A percentile compares a stretch with the other conserved stretches of the same genome.
Conservation (phyloP, 1,140 invertebrate genomes). For the Bombyx mandarina region DNA sequence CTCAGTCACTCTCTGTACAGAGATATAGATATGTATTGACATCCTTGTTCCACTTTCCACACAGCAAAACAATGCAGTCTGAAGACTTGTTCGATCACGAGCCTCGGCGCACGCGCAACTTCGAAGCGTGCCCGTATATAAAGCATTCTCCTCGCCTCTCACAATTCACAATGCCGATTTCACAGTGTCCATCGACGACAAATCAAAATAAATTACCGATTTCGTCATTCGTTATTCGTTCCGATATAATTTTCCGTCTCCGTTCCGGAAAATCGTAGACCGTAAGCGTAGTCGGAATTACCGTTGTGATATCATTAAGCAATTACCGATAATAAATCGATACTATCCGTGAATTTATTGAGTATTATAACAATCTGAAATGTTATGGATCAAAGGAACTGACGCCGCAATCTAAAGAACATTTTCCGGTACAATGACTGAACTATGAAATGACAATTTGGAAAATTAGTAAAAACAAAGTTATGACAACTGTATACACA, state of each 20-base stretch:
- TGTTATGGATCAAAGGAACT: too few relatives aligned
- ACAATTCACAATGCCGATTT: slow-evolving; percentile 46
- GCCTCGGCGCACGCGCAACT: slow-evolving; percentile 26
- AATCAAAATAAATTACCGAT: slow-evolving; percentile 62
- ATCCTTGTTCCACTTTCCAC: too few relatives aligned
- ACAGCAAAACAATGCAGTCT: background rate
- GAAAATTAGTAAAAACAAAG: too few relatives aligned
- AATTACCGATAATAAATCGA: slow-evolving; percentile 6
- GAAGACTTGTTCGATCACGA: slow-evolving; percentile 19
- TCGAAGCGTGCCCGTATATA: slow-evolving; percentile 30
- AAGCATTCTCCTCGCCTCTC: slow-evolving; percentile 48
- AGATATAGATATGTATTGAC: too few relatives aligned
- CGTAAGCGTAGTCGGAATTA: slow-evolving; percentile 1
- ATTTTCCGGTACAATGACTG: too few relatives aligned
- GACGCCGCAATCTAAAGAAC: too few relatives aligned
- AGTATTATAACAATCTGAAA: too few relatives aligned
- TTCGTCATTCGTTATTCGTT: slow-evolving; percentile 58
- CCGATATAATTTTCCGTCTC: slow-evolving; percentile 54
- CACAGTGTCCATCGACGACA: slow-evolving; percentile 44
- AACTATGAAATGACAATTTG: too few relatives aligned
- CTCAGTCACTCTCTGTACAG: too few relatives aligned
- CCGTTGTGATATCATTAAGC: slow-evolving; percentile 6
- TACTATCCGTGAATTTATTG: slow-evolving; percentile 2
- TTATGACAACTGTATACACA: too few relatives aligned
- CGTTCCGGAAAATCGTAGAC: slow-evolving; percentile 32